phyloP scores from a whole-genome alignment of 92 coral and sea anemone species.

The Actinostola sp. region DNA sequence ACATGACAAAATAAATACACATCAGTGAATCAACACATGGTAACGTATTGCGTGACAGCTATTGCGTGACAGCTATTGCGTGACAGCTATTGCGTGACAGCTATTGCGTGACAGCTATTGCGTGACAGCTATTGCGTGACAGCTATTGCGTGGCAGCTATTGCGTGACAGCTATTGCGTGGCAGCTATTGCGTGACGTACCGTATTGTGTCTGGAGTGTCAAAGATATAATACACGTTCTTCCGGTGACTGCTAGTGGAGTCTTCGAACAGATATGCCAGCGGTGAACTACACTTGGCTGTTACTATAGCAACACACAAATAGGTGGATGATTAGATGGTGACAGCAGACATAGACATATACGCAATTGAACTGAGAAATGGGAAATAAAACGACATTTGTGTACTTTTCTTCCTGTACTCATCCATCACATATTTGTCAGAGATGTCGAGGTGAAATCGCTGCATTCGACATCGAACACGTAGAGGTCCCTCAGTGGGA shows the following conservation, averaged over 20 bases:
- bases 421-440: conserved; percentile 80
- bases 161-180: too few species aligned
- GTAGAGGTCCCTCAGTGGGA: conserved; percentile 95
- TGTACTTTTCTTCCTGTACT: conserved; percentile 74
- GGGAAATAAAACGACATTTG: neutral
- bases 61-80: conserved; percentile 6
- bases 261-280: conserved; percentile 92
- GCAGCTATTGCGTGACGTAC: conserved; percentile 25
- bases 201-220: conserved; percentile 93
- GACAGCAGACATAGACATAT: too few species aligned
- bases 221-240: conserved; percentile 87
- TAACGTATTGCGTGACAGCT: neutral
- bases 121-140: neutral
- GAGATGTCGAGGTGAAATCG: conserved; percentile 88
- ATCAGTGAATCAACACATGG: neutral
- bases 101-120: neutral
- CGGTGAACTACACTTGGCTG: conserved; percentile 52
- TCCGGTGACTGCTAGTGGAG: conserved; percentile 69
- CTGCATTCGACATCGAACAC: conserved; percentile 95
- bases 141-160: neutral
- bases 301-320: conserved; percentile 2
- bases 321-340: too few species aligned
- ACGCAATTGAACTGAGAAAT: too few species aligned
- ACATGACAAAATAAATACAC: neutral
- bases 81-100: neutral